Evolutionary conservation across 2,113 vertebrate genomes (phyloP).

Genomic region (Cyanoderma ruficeps): DNA sequence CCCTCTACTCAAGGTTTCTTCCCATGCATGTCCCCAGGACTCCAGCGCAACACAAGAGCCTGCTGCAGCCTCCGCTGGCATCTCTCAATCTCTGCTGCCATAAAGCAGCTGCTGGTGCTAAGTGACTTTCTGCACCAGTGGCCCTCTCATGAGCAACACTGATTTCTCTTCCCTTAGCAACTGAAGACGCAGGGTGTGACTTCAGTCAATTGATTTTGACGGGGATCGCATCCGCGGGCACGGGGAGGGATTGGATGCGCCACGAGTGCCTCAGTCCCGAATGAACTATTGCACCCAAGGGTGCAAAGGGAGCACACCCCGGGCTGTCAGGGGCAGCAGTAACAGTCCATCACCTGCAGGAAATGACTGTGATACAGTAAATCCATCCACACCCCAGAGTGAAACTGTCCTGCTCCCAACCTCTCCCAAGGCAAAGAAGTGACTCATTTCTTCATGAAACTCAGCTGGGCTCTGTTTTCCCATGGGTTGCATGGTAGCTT

Average conservation of each 20-base stretch:
- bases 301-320: not conserved
- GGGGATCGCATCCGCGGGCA: not conserved
- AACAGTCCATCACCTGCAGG: conserved; percentile 22
- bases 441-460: not conserved
- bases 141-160: not conserved
- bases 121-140: conserved; percentile 48
- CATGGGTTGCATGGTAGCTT: rapidly evolving
- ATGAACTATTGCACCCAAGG: not conserved
- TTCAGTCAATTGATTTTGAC: conserved; percentile 38
- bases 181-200: conserved; percentile 14
- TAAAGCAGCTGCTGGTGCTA: conserved; percentile 29
- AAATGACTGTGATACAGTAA: not conserved
- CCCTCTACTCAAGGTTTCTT: not conserved
- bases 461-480: not conserved
- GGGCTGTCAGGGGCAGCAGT: not conserved
- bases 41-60: not conserved
- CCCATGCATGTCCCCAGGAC: not conserved
- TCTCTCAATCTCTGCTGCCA: not conserved
- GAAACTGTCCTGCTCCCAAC: not conserved
- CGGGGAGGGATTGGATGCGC: not conserved
- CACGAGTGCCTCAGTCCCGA: not conserved
- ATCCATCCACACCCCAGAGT: not conserved
- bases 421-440: not conserved
- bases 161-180: conserved; percentile 18
- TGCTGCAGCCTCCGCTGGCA: not conserved